phyloP scores from a whole-genome alignment of 2,797 vertebrate species.

The Cercopithecus petaurista region DNA sequence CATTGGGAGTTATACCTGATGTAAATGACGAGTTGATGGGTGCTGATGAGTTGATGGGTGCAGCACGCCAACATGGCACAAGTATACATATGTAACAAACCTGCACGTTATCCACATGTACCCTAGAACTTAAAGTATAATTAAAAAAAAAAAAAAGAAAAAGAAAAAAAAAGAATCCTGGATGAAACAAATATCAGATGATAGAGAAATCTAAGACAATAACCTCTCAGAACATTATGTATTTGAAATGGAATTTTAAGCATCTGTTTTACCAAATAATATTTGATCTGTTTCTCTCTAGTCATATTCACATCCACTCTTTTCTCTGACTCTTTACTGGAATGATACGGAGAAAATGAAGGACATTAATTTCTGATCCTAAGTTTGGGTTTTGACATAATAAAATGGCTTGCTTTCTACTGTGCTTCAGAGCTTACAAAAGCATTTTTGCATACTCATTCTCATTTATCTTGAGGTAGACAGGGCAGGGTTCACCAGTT shows the following conservation, averaged over 20 bases:
- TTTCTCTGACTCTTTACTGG: neutral
- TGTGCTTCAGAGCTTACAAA: neutral
- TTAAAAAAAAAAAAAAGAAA: rapidly evolving
- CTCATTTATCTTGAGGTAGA: neutral
- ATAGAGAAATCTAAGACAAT: neutral
- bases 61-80: too few species aligned
- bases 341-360: neutral
- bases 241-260: neutral
- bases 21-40: too few species aligned
- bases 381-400: neutral
- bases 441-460: neutral
- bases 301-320: neutral
- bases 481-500: neutral
- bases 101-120: too few species aligned
- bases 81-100: too few species aligned
- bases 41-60: too few species aligned
- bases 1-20: too few species aligned
- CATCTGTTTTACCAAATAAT: neutral
- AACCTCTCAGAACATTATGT: neutral
- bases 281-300: neutral
- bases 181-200: neutral
- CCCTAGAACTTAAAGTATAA: too few species aligned
- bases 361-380: neutral
- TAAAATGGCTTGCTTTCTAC: neutral
- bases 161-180: neutral